Evolutionary conservation across 1,140 invertebrate species (phyloP), one percentile per base, ranked within the genome.

Genomic region (Patella vulgata): DNA sequence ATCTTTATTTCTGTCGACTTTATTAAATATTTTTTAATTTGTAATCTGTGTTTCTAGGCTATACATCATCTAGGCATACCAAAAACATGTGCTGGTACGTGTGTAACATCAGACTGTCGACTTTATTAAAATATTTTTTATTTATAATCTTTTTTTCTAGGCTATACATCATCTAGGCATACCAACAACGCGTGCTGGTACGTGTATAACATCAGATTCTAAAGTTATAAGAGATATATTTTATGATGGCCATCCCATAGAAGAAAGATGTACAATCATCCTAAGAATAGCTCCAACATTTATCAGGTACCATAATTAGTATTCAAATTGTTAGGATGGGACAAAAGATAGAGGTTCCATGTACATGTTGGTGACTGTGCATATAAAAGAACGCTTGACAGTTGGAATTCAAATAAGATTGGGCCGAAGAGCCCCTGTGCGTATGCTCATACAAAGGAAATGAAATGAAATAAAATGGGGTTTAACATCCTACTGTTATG

Each of bases 141-240:
- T 44, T n/a, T n/a, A n/a, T n/a, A n/a, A 2, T 48, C 61, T 46
- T 65, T 85, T 75, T 80, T 85, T 69, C 74, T 88, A 60, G 89
- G 89, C 89, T 0, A 89, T 89, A 80, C 78, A 88, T 77, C 81
- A 87, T 71, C 82, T 91, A 1, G 89, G 87, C 86, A 82, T 89
- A 42, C 84, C 87, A 27, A 89, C 89, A 17, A 88, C 87, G 0
- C 77, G 90, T 70, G 86, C 88, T 47, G 89, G 85, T 12, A 85
- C 86, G 5, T 80, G 89, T 63, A 85, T 90, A 21, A 88, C 88
- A 2, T 88, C 88, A 54, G 87, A 89, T 51, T 86, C 87, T 58
- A 77, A 73, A 39, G 87, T 90, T 1, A 59, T 87, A 1, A 80
- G 90, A 50, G 90, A 91, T 71, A 80, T 87, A 42, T 89, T 88